Evolutionary conservation across 2,797 vertebrate genomes (phyloP), one percentile per base, ranked within the genome.

Genomic region (Pagetopsis macropterus): DNA sequence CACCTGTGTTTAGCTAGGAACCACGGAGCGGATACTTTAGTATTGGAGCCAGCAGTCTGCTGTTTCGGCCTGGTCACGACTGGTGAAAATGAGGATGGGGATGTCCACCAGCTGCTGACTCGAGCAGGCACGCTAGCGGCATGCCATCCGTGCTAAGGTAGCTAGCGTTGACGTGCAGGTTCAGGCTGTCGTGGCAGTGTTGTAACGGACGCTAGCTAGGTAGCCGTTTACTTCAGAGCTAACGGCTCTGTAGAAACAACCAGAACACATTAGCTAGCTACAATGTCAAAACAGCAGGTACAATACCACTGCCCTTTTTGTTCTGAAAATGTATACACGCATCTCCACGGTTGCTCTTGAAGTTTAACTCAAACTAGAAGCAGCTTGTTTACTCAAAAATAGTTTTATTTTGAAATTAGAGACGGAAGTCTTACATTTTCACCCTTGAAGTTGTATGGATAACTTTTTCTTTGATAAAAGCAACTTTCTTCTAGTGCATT

Each of bases 61-160:
- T 50, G 67, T 55, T n/a, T 74, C 67, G 85, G 90, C 89, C 89
- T 88, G 83, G 88, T 92, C 89, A 90, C 87, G 90, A 90, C 86
- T 52, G 66, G 56, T 70, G 49, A 27, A 81, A 81, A 56, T 3
- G 19, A 27, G 45, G 71, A 67, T n/a, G 83, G 70, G 77, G 84
- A 71, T 49, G 77, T 64, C 56, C 54, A 56, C 5, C 72, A 55
- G 81, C 69, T 58, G 72, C 71, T 67, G 79, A 50, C 65, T 48
- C 10, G 66, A 67, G 27, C 70, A 59, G 75, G 37, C 73, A 54
- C 61, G 83, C 75, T 79, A 76, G 48, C 75, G 52, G 70, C 77
- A 64, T 44, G 72, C 49, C 23, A 81, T 82, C 64, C 62, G 1
- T 76, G 88, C 84, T 88, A 88, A 75, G 67, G 75, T 9, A 21